Conservation (phyloP, 2,888 invertebrate species). For the Aelia acuminata region DNA sequence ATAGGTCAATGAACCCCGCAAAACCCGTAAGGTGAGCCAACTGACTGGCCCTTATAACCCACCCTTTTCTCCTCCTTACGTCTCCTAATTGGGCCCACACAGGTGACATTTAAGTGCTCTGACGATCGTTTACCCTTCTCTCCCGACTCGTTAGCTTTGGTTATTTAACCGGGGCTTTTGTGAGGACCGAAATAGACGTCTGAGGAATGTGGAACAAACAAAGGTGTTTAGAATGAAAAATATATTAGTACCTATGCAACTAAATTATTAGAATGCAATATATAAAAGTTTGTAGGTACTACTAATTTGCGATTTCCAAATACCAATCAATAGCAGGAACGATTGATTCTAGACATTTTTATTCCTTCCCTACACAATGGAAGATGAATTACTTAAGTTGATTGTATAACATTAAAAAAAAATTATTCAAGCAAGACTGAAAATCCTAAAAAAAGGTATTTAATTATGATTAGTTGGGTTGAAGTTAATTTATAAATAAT, state of each 20-base stretch:
- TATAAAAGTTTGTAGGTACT: too few species aligned
- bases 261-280: not conserved
- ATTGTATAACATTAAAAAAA: too few species aligned
- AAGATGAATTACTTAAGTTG: too few species aligned
- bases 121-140: not conserved
- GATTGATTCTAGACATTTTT: too few species aligned
- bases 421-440: too few species aligned
- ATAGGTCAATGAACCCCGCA: not conserved
- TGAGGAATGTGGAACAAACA: not conserved
- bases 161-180: not conserved
- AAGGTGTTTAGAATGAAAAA: not conserved
- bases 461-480: too few species aligned
- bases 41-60: not conserved
- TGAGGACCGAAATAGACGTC: not conserved
- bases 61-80: not conserved
- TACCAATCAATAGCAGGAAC: too few species aligned
- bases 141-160: not conserved
- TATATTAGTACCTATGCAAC: not conserved
- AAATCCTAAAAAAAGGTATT: too few species aligned
- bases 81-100: constrained; percentile 13
- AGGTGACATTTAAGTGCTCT: constrained; percentile 13
- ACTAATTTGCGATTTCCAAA: too few species aligned
- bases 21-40: not conserved
- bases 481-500: too few species aligned
- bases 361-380: too few species aligned